Conservation (phyloP, 2,797 vertebrate genomes). For the Anguilla pacifica region DNA sequence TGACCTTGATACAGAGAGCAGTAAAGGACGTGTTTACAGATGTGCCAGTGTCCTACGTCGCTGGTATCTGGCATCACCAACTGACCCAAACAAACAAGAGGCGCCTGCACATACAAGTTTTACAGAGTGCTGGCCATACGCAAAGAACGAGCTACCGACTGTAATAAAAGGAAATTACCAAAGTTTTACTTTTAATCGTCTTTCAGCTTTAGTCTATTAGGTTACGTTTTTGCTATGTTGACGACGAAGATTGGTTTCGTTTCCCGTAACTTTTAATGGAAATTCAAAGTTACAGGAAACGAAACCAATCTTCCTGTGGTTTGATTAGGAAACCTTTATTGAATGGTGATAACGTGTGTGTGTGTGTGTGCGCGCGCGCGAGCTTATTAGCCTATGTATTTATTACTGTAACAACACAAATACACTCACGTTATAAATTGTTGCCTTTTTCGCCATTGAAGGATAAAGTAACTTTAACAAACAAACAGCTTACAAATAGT, state of each 20-base stretch:
- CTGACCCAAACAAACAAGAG: not conserved
- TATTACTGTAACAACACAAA: not conserved
- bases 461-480: not conserved
- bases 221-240: too few species aligned
- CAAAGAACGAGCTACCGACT: not conserved
- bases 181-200: not conserved
- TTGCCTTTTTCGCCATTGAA: not conserved
- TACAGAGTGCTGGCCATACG: not conserved
- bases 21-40: not conserved
- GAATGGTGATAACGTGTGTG: not conserved
- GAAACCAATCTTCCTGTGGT: not conserved
- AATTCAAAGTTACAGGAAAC: not conserved
- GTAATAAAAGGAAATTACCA: not conserved
- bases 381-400: not conserved
- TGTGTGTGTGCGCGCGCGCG: not conserved
- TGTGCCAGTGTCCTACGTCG: not conserved
- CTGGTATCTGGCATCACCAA: not conserved
- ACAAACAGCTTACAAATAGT: not conserved
- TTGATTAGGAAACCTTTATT: not conserved
- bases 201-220: not conserved
- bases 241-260: not conserved
- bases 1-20: constrained; percentile 19
- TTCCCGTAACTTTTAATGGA: not conserved
- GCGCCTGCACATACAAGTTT: not conserved
- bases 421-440: not conserved